phyloP scores from a whole-genome alignment of 1,140 invertebrate species.

The Drosophila ercepeae region DNA sequence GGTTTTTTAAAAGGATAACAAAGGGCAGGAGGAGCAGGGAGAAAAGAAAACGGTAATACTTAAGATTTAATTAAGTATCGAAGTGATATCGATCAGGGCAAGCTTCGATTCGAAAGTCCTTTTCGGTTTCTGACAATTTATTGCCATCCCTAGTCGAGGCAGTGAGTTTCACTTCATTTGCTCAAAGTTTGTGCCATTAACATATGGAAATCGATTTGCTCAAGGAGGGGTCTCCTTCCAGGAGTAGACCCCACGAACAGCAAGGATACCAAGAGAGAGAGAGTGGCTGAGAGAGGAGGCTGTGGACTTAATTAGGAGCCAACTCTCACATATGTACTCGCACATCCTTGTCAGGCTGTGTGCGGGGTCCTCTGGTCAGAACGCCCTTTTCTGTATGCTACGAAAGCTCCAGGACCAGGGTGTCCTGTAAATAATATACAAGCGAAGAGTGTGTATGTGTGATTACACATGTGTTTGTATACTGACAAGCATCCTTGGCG shows the following conservation, averaged over 20 bases:
- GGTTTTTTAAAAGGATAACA: background rate
- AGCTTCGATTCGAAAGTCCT: no score
- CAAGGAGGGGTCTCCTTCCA: no score
- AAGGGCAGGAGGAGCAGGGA: no score
- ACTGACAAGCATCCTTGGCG: constrained; percentile 60
- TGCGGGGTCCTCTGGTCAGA: constrained; percentile 29
- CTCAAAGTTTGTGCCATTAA: constrained; percentile 62
- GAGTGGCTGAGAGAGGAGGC: constrained; percentile 11
- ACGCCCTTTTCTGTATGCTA: constrained; percentile 50
- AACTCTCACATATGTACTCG: constrained; percentile 22
- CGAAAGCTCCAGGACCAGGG: constrained; percentile 9
- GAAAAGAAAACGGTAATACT: background rate
- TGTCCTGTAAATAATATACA: background rate
- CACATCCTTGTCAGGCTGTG: background rate
- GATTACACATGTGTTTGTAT: constrained; percentile 37
- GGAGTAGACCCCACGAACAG: no score
- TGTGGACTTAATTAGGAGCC: constrained; percentile 53
- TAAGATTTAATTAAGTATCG: background rate
- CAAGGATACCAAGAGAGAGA: background rate
- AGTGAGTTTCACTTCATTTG: constrained; percentile 68
- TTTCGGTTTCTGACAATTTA: constrained; percentile 9
- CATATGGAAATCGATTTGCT: constrained; percentile 75
- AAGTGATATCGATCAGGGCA: background rate
- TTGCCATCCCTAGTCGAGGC: constrained; percentile 32
- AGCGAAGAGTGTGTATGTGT: constrained; percentile 11